Percentiles rank a stretch among this genome's conserved stretches.
These are phyloP conservation scores for Tachina grossa DNA, from an alignment of 2,888 invertebrate species.

Conservation along the genomic window DNA sequence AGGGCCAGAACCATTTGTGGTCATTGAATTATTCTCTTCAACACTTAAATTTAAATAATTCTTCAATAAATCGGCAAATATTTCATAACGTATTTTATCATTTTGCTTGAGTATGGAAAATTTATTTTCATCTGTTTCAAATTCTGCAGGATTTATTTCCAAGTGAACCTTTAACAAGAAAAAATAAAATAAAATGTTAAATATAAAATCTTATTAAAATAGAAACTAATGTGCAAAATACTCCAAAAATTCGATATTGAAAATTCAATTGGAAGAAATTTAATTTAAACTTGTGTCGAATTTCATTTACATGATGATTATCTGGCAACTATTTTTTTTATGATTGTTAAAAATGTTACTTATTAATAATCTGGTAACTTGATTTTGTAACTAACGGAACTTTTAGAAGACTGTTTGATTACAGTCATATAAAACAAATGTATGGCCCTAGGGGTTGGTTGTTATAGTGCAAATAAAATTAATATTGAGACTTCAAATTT, in stretches of 20 bases:
- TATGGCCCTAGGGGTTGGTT: too few relatives aligned
- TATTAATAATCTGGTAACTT: too few relatives aligned
- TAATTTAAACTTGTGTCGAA: too few relatives aligned
- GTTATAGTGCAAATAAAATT: too few relatives aligned
- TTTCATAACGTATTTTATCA: constrained; percentile 89
- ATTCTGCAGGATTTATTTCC: constrained; percentile 89
- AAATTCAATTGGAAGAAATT: too few relatives aligned
- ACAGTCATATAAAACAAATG: too few relatives aligned
- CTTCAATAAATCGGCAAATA: constrained; percentile 89
- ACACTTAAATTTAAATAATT: constrained; percentile 85
- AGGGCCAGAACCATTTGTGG: constrained; percentile 61
- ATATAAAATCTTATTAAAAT: not conserved
- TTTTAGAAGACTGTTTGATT: too few relatives aligned
- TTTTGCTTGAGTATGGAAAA: constrained; percentile 85
- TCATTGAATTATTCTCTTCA: constrained; percentile 56
- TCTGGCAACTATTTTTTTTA: too few relatives aligned
- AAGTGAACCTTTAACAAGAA: constrained; percentile 87
- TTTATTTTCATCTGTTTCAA: constrained; percentile 86
- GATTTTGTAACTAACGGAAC: too few relatives aligned
- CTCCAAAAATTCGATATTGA: not conserved
- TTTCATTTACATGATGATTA: too few relatives aligned
- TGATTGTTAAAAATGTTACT: too few relatives aligned
- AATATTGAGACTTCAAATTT: too few relatives aligned
- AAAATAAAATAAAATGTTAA: not conserved
- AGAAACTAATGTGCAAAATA: not conserved